Evolutionary conservation across 2,113 vertebrate genomes (phyloP).

Genomic region (Leucoraja erinaceus): DNA sequence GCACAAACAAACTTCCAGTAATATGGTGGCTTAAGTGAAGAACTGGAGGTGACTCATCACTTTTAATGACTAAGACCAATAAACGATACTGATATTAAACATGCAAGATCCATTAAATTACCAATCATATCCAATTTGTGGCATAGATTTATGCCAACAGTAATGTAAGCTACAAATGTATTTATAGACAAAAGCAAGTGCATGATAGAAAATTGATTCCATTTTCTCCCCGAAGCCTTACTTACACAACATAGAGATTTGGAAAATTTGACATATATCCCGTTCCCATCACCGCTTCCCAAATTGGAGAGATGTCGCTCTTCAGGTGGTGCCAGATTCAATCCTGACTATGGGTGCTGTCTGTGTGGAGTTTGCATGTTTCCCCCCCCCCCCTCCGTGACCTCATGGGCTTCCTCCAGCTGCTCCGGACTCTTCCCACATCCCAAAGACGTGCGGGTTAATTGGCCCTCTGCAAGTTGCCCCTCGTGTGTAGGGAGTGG

Average conservation of each 20-base stretch:
- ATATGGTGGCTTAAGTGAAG: not conserved
- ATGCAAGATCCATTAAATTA: not conserved
- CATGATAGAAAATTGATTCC: not conserved
- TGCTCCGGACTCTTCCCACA: no score
- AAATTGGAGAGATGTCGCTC: not conserved
- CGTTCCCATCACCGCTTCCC: not conserved
- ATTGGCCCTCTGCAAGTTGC: no score
- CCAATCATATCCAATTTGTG: not conserved
- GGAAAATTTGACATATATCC: not conserved
- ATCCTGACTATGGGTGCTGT: no score
- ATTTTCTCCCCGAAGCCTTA: not conserved
- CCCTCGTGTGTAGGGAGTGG: no score
- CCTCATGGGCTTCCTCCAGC: no score
- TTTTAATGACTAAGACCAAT: not conserved
- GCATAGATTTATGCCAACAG: not conserved
- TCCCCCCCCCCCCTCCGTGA: no score
- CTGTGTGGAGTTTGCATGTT: no score
- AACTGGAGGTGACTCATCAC: not conserved
- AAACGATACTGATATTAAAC: not conserved
- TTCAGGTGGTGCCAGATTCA: no score
- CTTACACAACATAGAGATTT: not conserved
- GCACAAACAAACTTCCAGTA: conserved; percentile 6
- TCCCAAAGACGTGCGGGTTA: no score
- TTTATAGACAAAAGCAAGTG: not conserved
- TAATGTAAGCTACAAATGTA: not conserved